Base-by-base conservation (phyloP, 2,888 invertebrate species). In the Stomorhina lunata region DNA sequence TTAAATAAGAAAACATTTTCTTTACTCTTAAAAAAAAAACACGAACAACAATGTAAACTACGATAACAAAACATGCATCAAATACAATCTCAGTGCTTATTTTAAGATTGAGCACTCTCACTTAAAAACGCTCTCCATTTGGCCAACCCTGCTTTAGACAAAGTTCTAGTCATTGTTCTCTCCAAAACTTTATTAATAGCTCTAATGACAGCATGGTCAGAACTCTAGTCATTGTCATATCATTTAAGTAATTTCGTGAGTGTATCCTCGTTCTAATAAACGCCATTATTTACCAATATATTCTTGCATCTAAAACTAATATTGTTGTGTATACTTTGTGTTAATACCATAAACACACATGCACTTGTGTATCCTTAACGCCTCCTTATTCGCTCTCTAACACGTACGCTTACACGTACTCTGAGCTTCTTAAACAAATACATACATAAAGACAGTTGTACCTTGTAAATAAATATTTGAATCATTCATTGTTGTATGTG, bases 341-440 rank as follows among this genome's bases (percentile, higher is more conserved):
- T 59, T 72, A 72, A 48, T 59, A 50, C 43, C 59, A 72, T 72
- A 59, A 65, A 66, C 40, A 59, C 48, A 66, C 48, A 50, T 59
- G 29, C 50, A 68, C 20, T 37, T 63, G 27, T 63, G 10, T 55
- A 32, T 55, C 9, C n/a, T 12, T n/a, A 68, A 25, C 34, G 20
- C 61, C 29, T 15, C 20, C 9, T 43, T 4, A 12, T 10, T n/a
- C 20, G 5, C 55, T 50, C 20, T 37, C 45, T 12, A 20, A 15
- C 45, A 57, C 34, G 12, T 40, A 61, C 25, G 37, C 48, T 2
- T 53, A 34, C 10, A 20, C 45, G 25, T n/a, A 25, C 34, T 17
- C 12, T 20, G 3, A 55, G 25, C 43, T 43, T 55, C 37, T 4
- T 25, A 43, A n/a, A 27, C 43, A 55, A 45, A 63, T 34, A 40